Conservation (phyloP, 2,113 vertebrate genomes). For the Brachypteracias leptosomus region DNA sequence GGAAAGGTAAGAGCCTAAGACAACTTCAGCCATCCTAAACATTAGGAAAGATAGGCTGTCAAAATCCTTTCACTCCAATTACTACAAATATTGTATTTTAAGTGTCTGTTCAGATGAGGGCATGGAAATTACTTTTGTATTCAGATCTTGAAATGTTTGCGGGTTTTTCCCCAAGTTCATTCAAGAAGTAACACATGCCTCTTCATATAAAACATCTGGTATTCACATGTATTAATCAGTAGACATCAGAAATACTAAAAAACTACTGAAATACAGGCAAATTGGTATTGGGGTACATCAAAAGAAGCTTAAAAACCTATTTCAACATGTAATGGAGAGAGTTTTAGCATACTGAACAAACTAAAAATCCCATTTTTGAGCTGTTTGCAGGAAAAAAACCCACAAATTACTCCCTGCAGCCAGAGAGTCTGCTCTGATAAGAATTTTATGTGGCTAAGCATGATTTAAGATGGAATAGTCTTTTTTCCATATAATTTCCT, state of each 20-base stretch:
- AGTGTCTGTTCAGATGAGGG: neutral
- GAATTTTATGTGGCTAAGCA: conserved; percentile 51
- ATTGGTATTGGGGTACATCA: neutral
- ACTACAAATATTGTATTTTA: neutral
- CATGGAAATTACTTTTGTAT: neutral
- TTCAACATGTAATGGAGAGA: neutral
- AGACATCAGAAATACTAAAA: neutral
- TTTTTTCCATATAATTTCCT: conserved; percentile 2
- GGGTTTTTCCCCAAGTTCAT: neutral
- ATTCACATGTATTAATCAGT: neutral
- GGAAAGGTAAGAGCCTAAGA: neutral
- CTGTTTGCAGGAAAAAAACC: neutral
- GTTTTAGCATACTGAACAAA: conserved; percentile 40
- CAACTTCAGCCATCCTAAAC: neutral
- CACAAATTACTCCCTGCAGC: conserved; percentile 22
- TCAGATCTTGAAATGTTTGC: neutral
- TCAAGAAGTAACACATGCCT: neutral
- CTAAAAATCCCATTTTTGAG: conserved; percentile 14
- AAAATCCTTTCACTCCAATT: neutral
- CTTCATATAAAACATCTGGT: neutral
- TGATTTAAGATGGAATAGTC: conserved; percentile 33
- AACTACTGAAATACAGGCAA: neutral
- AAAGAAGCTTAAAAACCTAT: neutral
- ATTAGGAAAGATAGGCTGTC: neutral
- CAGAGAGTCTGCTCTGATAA: conserved; percentile 42